These are phyloP conservation scores for Trematomus bernacchii DNA, from an alignment of 2,797 vertebrate genomes.

Conservation along the genomic window DNA sequence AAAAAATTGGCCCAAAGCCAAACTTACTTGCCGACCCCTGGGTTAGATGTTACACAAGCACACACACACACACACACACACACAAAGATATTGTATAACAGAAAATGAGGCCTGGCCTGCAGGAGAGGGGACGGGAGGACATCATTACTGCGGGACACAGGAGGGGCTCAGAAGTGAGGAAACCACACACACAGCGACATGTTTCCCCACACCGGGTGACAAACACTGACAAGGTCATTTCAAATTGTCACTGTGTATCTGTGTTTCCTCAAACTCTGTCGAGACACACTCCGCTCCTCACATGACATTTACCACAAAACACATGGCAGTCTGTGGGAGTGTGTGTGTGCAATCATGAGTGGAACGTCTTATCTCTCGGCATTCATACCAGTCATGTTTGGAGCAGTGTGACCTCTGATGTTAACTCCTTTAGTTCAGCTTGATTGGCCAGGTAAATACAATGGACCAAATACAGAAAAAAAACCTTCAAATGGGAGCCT, in stretches of 20 bases:
- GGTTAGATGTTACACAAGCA: too few species aligned
- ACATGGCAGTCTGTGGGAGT: constrained; percentile 1
- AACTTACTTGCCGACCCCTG: too few species aligned
- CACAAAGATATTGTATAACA: constrained; percentile 13
- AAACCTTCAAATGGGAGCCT: not conserved
- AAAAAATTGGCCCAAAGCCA: too few species aligned
- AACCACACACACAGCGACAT: constrained; percentile 42
- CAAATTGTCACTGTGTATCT: constrained; percentile 50
- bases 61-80: not conserved
- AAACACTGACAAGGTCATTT: constrained; percentile 63
- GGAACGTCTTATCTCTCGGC: constrained; percentile 33
- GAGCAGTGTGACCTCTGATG: constrained; percentile 33
- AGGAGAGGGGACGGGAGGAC: constrained; percentile 28
- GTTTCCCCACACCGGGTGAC: constrained; percentile 43
- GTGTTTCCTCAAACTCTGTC: constrained; percentile 23
- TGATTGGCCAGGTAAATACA: constrained; percentile 18
- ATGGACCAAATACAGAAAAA: not conserved
- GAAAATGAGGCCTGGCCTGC: constrained; percentile 29
- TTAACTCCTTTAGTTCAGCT: constrained; percentile 38
- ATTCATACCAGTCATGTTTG: constrained; percentile 33
- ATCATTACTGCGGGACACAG: constrained; percentile 23
- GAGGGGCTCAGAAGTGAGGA: constrained; percentile 46
- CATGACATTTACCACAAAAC: constrained; percentile 44
- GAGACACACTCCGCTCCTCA: constrained; percentile 28
- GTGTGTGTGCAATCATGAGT: not conserved